These are phyloP conservation scores for Dicrurus megarhynchus DNA, from an alignment of 2,113 vertebrate species.

Conservation along the genomic window DNA sequence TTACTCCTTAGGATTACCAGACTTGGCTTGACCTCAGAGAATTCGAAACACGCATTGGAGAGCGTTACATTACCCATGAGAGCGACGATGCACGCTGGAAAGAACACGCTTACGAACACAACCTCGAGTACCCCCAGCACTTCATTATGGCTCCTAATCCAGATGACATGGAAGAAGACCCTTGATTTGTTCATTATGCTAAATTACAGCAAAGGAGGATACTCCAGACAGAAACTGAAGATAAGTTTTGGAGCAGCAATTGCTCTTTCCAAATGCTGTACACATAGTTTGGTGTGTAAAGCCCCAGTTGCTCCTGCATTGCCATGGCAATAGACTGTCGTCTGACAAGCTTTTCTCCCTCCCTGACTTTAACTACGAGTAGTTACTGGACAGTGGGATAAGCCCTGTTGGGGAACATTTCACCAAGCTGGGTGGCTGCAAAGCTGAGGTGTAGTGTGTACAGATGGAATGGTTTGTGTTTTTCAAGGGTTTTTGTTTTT, in stretches of 20 bases:
- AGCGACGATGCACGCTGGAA: slow-evolving; percentile 97
- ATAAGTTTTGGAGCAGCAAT: not conserved
- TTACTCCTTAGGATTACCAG: slow-evolving; percentile 87
- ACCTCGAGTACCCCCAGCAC: slow-evolving; percentile 89
- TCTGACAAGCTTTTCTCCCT: slow-evolving; percentile 3
- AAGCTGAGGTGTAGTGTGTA: slow-evolving; percentile 14
- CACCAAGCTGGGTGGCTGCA: not conserved
- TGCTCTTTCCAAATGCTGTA: slow-evolving; percentile 12
- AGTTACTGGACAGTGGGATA: not conserved
- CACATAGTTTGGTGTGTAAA: not conserved
- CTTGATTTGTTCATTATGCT: slow-evolving; percentile 70
- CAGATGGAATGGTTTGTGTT: slow-evolving; percentile 29
- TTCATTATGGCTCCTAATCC: slow-evolving; percentile 98
- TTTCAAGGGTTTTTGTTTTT: not conserved
- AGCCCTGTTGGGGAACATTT: not conserved
- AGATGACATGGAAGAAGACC: slow-evolving; percentile 98
- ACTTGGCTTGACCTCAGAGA: slow-evolving; percentile 97
- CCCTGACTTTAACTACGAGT: not conserved
- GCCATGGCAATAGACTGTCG: not conserved
- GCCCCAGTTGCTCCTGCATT: not conserved
- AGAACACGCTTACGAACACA: slow-evolving; percentile 87
- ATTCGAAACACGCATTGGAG: slow-evolving; percentile 93
- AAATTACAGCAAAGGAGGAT: not conserved
- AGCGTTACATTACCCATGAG: slow-evolving; percentile 97
- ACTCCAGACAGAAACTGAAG: slow-evolving; percentile 25